Evolutionary conservation across 2,888 invertebrate genomes (phyloP), one percentile per base, ranked within the genome.

Genomic region (Dioctria rufipes): DNA sequence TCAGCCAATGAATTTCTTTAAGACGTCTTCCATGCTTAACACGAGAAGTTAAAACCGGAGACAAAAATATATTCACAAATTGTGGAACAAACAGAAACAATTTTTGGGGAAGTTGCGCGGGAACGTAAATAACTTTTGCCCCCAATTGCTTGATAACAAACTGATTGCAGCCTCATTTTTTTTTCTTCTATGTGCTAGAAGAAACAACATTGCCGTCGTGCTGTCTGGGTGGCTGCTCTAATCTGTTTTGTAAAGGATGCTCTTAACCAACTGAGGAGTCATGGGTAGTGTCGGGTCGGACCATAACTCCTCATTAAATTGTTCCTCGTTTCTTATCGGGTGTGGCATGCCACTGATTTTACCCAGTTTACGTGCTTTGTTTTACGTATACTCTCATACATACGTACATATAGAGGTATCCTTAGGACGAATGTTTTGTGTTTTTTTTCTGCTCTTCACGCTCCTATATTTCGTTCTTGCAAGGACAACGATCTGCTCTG

Each of bases 251-350:
- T 58, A 63, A 46, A 5, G 58, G 49, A 63, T 46, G 49, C 46
- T 43, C 37, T 77, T 58, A 37, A 46, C 43, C 37, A 40, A 46
- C 43, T 39, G 49, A 58, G 63, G 25, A 25, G 25, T n/a, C 63
- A 40, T 46, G 63, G 49, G 25, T 63, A 37, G 63, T 75, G 77
- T 46, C n/a, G 49, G 77, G 63, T 61, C 77, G 63, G 63, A 39
- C 77, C 63, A 77, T 77, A 77, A 77, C 63, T 77, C 54, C 63
- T 77, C 77, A 77, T 77, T 77, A 77, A 77, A 77, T 77, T 63
- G 77, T 77, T 63, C 77, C 63, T 77, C 61, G 63, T 77, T 75
- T 63, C 77, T 77, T 77, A 77, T 77, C 77, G 43, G 77, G 25
- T 37, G 46, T 77, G 77, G 37, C 49, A 63, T 77, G 77, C 63